These are phyloP conservation scores for Paracanthobrama guichenoti DNA, from an alignment of 2,113 vertebrate species.

Conservation along the genomic window DNA sequence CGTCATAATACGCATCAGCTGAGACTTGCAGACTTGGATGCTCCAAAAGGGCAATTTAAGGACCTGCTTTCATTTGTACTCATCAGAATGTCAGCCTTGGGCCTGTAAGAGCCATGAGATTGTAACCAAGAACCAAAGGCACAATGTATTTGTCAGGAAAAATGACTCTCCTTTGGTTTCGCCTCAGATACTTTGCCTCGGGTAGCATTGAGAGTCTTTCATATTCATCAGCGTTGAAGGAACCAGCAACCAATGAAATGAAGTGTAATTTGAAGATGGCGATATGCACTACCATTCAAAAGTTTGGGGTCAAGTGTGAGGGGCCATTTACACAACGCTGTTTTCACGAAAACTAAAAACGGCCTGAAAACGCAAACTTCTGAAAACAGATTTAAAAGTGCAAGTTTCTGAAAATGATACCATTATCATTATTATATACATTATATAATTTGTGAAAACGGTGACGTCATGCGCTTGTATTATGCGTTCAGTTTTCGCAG, in stretches of 20 bases:
- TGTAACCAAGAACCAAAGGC: constrained; percentile 28
- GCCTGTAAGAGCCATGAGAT: background rate
- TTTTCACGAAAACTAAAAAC: too few relatives aligned
- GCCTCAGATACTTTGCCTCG: background rate
- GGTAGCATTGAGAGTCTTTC: background rate
- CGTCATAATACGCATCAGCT: background rate
- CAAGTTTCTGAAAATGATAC: too few relatives aligned
- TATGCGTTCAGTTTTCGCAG: too few relatives aligned
- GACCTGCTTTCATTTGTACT: background rate
- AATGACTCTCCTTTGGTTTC: background rate
- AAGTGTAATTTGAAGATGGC: background rate
- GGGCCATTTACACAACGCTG: too few relatives aligned
- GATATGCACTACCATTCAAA: background rate
- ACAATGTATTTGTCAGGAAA: constrained; percentile 20
- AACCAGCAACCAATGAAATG: background rate
- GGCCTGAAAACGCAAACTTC: too few relatives aligned
- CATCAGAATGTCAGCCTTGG: background rate
- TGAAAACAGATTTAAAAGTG: too few relatives aligned
- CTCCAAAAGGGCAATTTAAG: background rate
- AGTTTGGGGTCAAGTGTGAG: background rate
- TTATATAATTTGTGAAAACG: too few relatives aligned
- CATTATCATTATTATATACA: too few relatives aligned
- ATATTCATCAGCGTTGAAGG: background rate
- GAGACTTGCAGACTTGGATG: background rate
- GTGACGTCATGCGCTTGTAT: too few relatives aligned